Conservation (phyloP, 2,113 vertebrate genomes). For the Stigmatopora argus region DNA sequence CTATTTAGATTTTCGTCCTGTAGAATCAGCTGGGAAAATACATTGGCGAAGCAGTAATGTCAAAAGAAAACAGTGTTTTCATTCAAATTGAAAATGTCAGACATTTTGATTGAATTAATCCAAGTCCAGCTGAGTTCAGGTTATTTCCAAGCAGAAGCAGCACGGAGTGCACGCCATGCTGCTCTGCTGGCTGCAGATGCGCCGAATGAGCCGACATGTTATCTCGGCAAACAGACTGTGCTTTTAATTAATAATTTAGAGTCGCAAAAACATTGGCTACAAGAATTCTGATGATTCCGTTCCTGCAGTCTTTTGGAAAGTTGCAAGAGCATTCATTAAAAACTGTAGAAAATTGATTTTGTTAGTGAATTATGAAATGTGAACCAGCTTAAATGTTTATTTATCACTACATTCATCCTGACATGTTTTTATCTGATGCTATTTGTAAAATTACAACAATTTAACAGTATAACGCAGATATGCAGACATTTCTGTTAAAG, state of each 20-base stretch:
- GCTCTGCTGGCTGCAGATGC: constrained; percentile 31
- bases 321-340: constrained; percentile 23
- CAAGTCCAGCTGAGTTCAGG: constrained; percentile 23
- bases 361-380: neutral
- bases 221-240: constrained; percentile 59
- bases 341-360: constrained; percentile 8
- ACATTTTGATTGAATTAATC: constrained; percentile 26
- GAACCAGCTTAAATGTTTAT: neutral
- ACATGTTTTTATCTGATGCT: neutral
- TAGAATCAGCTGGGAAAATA: constrained; percentile 4
- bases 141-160: constrained; percentile 18
- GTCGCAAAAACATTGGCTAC: constrained; percentile 42
- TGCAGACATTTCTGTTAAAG: neutral
- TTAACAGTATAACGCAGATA: neutral
- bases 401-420: neutral
- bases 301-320: constrained; percentile 32
- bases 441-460: neutral
- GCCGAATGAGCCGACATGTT: constrained; percentile 44
- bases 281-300: constrained; percentile 43
- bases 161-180: constrained; percentile 29
- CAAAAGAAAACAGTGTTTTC: constrained; percentile 15
- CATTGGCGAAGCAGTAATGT: constrained; percentile 2
- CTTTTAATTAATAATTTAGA: constrained; percentile 63
- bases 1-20: neutral
- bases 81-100: constrained; percentile 36